Evolutionary conservation across 1,140 invertebrate genomes (phyloP).

Genomic region (Cardiocondyla obscurior): DNA sequence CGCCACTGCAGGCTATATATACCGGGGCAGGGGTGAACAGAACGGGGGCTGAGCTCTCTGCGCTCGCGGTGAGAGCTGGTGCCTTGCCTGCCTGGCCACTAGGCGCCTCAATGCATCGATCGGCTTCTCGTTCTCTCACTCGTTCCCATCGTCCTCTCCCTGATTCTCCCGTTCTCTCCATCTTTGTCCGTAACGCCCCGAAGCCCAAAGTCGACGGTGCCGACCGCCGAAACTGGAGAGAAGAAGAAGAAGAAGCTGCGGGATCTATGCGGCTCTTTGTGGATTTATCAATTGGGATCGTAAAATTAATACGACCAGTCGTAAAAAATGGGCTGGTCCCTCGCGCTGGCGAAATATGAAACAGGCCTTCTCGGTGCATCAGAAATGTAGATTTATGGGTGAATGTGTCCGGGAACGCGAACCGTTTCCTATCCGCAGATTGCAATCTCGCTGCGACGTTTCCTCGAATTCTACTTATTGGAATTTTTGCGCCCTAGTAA

Average conservation of each 20-base stretch:
- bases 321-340: no score
- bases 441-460: background rate
- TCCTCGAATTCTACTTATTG: slow-evolving; percentile 15
- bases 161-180: background rate
- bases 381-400: background rate
- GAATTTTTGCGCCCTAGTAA: slow-evolving; percentile 47
- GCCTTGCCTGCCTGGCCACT: slow-evolving; percentile 69
- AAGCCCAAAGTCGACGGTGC: slow-evolving; percentile 6
- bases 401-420: background rate
- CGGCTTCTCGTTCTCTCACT: slow-evolving; percentile 54
- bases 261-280: background rate
- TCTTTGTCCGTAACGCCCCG: slow-evolving; percentile 39
- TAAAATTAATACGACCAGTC: background rate
- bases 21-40: slow-evolving; percentile 55
- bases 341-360: background rate
- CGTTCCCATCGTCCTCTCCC: background rate
- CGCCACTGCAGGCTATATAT: slow-evolving; percentile 35
- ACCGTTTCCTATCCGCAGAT: background rate
- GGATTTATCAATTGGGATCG: background rate
- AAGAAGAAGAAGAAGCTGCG: background rate
- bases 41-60: slow-evolving; percentile 67
- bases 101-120: slow-evolving; percentile 81
- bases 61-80: slow-evolving; percentile 66
- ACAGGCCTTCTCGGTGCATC: background rate
- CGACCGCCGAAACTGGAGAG: background rate